Evolutionary conservation across 2,113 vertebrate genomes (phyloP), one percentile per base, ranked within the genome.

Genomic region (Larimichthys polyactis): DNA sequence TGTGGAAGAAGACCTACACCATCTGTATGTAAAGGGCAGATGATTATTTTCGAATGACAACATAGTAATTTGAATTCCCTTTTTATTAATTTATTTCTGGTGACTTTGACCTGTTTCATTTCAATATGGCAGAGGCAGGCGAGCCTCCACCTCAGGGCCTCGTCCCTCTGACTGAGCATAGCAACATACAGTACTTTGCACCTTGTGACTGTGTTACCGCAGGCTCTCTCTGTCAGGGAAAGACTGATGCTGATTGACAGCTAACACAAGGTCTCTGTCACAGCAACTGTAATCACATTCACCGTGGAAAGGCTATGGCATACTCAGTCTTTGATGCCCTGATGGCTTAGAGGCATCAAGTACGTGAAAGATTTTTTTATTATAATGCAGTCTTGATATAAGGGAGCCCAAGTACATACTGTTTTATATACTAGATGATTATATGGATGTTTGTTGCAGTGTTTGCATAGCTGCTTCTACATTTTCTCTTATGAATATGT

Each of bases 231-330:
- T 81, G 85, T 87, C 85, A 79, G 81, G 68, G 64, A 71, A 81
- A 86, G 80, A 81, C 78, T 76, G 84, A 90, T 83, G 79, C 76
- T 91, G 92, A 94, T 88, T 94, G 94, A 92, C 91, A 88, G 87
- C 78, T 75, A 87, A 91, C 92, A 93, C 83, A 90, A 79, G 90
- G 87, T 91, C 77, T 86, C 72, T 83, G 87, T 92, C 84, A 82
- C 76, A 87, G 82, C 68, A 49, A 67, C 79, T 89, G 77, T 92
- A 90, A 85, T 91, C 86, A 91, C 86, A 78, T 81, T 84, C 71
- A 72, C 73, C 71, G 54, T 22, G 73, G 74, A 83, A 77, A 85
- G 46, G 59, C 78, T 80, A 51, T 84, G 43, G 71, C 77, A 54
- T n/a, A 60, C 70, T 79, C 82, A 57, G 54, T 48, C 58, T 84